phyloP scores from a whole-genome alignment of 2,113 vertebrate genomes.

The Rhinopomastus cyanomelas region DNA sequence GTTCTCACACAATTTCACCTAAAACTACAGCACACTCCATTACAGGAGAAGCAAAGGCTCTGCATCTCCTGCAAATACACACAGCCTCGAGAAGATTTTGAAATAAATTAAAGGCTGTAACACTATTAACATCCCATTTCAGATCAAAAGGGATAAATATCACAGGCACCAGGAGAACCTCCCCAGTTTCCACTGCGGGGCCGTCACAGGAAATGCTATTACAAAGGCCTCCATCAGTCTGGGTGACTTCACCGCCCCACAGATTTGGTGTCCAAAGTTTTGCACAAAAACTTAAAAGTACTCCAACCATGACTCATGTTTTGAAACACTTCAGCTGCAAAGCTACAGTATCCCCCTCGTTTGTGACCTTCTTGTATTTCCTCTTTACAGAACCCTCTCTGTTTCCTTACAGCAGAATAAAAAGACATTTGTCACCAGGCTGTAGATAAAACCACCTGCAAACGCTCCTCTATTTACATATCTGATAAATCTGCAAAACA shows the following conservation, averaged over 20 bases:
- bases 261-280: not conserved
- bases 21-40: not conserved
- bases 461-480: not conserved
- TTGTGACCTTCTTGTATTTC: no score
- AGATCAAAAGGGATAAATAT: not conserved
- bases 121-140: not conserved
- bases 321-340: not conserved
- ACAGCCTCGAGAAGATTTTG: not conserved
- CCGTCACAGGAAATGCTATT: not conserved
- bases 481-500: not conserved
- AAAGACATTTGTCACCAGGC: no score
- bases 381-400: accelerated
- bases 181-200: not conserved
- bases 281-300: not conserved
- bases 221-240: not conserved
- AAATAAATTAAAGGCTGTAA: not conserved
- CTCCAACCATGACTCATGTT: not conserved
- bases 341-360: not conserved
- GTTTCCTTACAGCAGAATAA: not conserved
- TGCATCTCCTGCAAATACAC: not conserved
- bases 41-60: not conserved
- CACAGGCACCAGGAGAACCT: not conserved
- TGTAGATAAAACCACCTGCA: accelerated
- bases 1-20: not conserved
- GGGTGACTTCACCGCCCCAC: not conserved